Conservation (phyloP, 1,140 invertebrate genomes). For the Watersipora subatra region DNA sequence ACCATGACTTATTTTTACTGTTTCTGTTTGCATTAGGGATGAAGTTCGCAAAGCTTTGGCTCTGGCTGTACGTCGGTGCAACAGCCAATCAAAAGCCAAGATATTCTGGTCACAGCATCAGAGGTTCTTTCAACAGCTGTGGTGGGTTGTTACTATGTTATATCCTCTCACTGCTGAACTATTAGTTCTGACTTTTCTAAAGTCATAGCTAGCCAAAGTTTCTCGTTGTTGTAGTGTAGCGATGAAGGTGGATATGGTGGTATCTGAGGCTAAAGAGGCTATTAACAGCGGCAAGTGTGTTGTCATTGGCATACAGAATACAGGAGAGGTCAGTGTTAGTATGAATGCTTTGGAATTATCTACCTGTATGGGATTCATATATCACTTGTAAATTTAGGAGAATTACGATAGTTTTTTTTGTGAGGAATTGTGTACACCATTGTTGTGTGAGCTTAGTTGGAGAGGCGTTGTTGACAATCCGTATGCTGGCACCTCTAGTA, state of each 20-base stretch:
- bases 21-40: slow-evolving; percentile 18
- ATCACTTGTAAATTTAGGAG: too few relatives aligned
- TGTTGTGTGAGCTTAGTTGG: too few relatives aligned
- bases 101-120: slow-evolving; percentile 30
- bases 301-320: slow-evolving; percentile 31
- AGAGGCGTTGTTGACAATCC: too few relatives aligned
- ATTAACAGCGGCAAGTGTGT: slow-evolving; percentile 20
- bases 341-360: neutral
- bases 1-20: neutral
- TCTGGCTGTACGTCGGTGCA: slow-evolving; percentile 16
- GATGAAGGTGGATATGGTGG: slow-evolving; percentile 28
- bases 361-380: neutral
- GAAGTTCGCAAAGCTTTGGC: slow-evolving; percentile 26
- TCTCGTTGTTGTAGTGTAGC: slow-evolving; percentile 25
- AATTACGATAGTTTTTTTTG: too few relatives aligned
- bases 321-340: slow-evolving; percentile 24
- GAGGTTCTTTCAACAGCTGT: slow-evolving; percentile 32
- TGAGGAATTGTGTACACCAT: too few relatives aligned
- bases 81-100: slow-evolving; percentile 11
- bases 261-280: slow-evolving; percentile 20
- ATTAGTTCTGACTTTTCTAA: too few relatives aligned
- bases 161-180: too few relatives aligned
- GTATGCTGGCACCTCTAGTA: too few relatives aligned
- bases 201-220: too few relatives aligned
- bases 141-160: slow-evolving; percentile 13